A percentile compares a stretch with the other conserved stretches of the same genome.
phyloP scores from a whole-genome alignment of 2,888 invertebrate species.

The Ditula angustiorana region DNA sequence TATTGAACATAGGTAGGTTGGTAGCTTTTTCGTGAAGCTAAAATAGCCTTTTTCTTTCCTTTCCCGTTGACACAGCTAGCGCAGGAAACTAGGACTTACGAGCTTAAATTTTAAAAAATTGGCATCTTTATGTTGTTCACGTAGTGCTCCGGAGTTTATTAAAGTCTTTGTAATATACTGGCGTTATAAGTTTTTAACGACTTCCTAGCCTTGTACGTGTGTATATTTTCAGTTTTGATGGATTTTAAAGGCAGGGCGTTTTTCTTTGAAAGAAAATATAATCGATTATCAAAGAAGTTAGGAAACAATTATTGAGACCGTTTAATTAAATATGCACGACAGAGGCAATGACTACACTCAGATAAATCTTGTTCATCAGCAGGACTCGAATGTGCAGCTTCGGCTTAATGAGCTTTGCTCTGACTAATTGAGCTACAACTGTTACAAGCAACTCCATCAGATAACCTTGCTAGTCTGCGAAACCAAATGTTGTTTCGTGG shows the following conservation, averaged over 20 bases:
- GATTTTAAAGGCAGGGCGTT: not conserved
- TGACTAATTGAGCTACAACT: too few relatives aligned
- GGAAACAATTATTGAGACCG: too few relatives aligned
- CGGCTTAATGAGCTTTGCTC: too few relatives aligned
- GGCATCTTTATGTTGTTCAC: conserved; percentile 27
- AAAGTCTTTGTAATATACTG: conserved; percentile 16
- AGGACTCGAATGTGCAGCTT: too few relatives aligned
- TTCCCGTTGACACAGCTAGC: not conserved
- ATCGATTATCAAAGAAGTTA: not conserved
- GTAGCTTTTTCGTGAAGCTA: too few relatives aligned
- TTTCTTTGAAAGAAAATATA: not conserved
- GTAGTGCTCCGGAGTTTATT: conserved; percentile 9
- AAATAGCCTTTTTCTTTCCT: not conserved
- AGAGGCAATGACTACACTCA: too few relatives aligned
- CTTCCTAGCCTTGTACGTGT: not conserved
- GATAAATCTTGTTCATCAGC: too few relatives aligned
- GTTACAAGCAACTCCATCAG: too few relatives aligned
- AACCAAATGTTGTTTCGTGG: too few relatives aligned
- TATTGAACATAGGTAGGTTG: too few relatives aligned
- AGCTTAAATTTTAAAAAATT: conserved; percentile 25
- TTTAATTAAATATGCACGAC: too few relatives aligned
- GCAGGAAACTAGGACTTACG: conserved; percentile 8
- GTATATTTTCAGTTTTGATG: not conserved
- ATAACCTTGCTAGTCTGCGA: too few relatives aligned
- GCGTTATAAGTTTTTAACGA: conserved; percentile 3